These are phyloP conservation scores for Nematostella vectensis DNA, from an alignment of 92 coral and sea anemone genomes.

Conservation along the genomic window DNA sequence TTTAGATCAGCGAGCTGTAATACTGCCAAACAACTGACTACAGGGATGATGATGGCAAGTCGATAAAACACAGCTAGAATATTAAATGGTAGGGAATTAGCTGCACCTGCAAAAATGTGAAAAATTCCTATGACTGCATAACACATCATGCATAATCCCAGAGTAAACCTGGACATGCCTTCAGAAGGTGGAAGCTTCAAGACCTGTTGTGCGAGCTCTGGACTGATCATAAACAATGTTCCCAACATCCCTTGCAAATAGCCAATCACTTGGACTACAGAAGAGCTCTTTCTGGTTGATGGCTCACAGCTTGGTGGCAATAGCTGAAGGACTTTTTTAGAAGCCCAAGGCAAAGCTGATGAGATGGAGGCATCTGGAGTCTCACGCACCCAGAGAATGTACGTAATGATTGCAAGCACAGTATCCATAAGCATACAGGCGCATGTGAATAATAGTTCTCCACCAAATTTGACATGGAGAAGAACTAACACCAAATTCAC, in stretches of 20 bases:
- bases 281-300: neutral
- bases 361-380: neutral
- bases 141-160: neutral
- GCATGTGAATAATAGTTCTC: neutral
- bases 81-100: constrained; percentile 1
- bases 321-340: constrained; percentile 7
- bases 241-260: constrained; percentile 4
- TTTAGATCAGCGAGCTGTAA: neutral
- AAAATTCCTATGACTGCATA: constrained; percentile 8
- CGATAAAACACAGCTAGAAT: constrained; percentile 6
- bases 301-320: constrained; percentile 3
- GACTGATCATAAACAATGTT: constrained; percentile 2
- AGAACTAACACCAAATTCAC: neutral
- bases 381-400: constrained; percentile 7
- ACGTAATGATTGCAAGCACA: constrained; percentile 1
- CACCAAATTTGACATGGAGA: neutral
- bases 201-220: constrained; percentile 1
- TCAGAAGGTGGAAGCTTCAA: constrained; percentile 3
- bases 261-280: neutral
- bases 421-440: constrained; percentile 8
- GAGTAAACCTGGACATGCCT: constrained; percentile 2
- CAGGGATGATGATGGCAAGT: neutral
- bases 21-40: neutral
- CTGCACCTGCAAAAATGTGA: constrained; percentile 9
- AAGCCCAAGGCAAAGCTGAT: constrained; percentile 10